Conservation (phyloP, 37 sponge, comb jelly and placozoan species). For the Oscarella lobularis region DNA sequence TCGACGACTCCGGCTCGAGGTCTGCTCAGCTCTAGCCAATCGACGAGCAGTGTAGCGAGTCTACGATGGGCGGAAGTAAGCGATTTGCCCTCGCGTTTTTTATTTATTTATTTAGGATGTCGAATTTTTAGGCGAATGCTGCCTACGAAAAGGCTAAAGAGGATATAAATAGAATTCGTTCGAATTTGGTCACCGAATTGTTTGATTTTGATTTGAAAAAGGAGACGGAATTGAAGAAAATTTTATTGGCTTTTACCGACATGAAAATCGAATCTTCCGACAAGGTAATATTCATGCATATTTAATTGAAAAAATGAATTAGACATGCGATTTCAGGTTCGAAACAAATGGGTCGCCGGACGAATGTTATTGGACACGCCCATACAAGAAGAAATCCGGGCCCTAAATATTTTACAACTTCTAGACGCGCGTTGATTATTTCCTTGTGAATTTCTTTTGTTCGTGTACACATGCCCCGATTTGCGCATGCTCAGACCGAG, state of each 20-base stretch:
- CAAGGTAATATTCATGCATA: neutral
- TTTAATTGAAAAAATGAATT: neutral
- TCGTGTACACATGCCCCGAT: too few species aligned
- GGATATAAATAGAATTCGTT: neutral
- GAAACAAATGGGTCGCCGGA: neutral
- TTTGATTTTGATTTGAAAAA: neutral
- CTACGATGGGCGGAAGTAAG: too few species aligned
- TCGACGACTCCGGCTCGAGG: too few species aligned
- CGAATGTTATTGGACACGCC: neutral
- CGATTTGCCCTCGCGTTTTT: too few species aligned
- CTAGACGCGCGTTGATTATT: too few species aligned
- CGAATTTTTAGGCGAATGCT: neutral
- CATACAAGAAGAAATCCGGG: too few species aligned
- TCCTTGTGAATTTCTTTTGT: too few species aligned
- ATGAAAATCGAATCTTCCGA: neutral
- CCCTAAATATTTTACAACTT: too few species aligned
- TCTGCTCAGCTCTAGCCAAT: too few species aligned
- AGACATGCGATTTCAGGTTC: neutral
- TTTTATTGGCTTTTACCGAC: neutral
- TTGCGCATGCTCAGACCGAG: too few species aligned
- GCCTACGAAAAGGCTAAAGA: neutral
- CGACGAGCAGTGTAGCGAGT: too few species aligned
- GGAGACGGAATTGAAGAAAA: neutral
- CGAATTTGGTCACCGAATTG: neutral
- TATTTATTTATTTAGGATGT: too few species aligned